Percentiles rank a stretch among this genome's conserved stretches.
Conservation (phyloP, 2,113 vertebrate species). For the Calypte anna region DNA sequence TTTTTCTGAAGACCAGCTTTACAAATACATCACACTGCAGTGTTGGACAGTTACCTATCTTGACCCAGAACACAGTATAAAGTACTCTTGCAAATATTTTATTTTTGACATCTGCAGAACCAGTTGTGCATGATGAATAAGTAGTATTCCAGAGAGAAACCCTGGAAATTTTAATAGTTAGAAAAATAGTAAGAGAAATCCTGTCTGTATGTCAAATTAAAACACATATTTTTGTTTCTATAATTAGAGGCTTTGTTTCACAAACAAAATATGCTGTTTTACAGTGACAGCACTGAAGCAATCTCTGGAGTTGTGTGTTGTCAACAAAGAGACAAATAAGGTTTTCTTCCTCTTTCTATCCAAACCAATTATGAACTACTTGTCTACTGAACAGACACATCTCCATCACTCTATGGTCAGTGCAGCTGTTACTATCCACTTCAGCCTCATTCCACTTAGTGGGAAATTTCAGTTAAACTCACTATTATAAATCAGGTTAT, state of each 20-base stretch:
- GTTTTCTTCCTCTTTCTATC: neutral
- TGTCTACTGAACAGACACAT: neutral
- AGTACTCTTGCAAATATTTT: slow-evolving; percentile 35
- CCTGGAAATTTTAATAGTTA: neutral
- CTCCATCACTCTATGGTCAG: accelerated
- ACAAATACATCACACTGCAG: neutral
- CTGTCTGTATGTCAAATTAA: slow-evolving; percentile 5
- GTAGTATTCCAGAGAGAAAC: neutral
- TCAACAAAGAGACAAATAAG: neutral
- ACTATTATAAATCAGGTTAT: neutral
- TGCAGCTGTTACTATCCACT: neutral
- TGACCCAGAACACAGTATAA: slow-evolving; percentile 22
- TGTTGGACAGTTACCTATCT: neutral
- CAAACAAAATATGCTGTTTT: neutral
- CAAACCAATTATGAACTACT: neutral
- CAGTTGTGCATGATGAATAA: neutral
- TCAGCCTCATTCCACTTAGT: neutral
- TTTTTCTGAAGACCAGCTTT: neutral
- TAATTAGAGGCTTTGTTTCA: slow-evolving; percentile 42
- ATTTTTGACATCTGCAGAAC: slow-evolving; percentile 43
- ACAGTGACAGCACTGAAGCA: neutral
- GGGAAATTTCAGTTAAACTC: neutral
- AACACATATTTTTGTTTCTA: slow-evolving; percentile 17
- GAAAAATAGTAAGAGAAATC: slow-evolving; percentile 5
- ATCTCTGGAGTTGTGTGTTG: neutral